Percentiles rank a stretch among this genome's conserved stretches.
These are phyloP conservation scores for Macropis europaea DNA, from an alignment of 2,888 invertebrate species.

Conservation along the genomic window DNA sequence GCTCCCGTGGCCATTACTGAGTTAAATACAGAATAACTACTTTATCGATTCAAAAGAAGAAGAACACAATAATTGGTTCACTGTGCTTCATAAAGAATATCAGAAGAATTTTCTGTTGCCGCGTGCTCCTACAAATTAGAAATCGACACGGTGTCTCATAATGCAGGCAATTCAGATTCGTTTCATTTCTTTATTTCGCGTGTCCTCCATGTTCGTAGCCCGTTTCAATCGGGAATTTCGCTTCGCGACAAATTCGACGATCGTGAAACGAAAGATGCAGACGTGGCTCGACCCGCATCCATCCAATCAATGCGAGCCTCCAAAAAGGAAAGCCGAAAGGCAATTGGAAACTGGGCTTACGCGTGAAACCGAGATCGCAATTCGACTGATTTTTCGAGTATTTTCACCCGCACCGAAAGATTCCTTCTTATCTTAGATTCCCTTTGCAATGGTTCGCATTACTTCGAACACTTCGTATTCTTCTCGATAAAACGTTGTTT, in stretches of 20 bases:
- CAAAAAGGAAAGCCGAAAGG: slow-evolving; percentile 14
- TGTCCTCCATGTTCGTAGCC: not conserved
- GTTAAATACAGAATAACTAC: no score
- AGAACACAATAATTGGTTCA: no score
- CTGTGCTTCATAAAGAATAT: no score
- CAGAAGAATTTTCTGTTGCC: not conserved
- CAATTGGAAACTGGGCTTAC: slow-evolving; percentile 51
- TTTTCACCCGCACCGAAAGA: not conserved
- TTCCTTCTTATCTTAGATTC: slow-evolving; percentile 7
- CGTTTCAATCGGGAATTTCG: slow-evolving; percentile 24
- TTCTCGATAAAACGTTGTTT: not conserved
- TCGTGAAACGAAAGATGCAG: slow-evolving; percentile 60
- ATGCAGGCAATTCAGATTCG: slow-evolving; percentile 13
- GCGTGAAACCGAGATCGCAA: slow-evolving; percentile 57
- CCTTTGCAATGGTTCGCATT: slow-evolving; percentile 24
- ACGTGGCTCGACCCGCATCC: slow-evolving; percentile 71
- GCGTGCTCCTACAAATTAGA: not conserved
- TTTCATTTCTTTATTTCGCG: slow-evolving; percentile 15
- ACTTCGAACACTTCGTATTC: slow-evolving; percentile 16
- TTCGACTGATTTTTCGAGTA: slow-evolving; percentile 48
- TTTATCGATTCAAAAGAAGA: no score
- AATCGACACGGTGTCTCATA: slow-evolving; percentile 1
- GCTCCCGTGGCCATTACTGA: no score
- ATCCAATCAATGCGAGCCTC: slow-evolving; percentile 67
- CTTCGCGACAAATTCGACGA: slow-evolving; percentile 39